phyloP scores from a whole-genome alignment of 30 jellyfish, hydroid and myxozoan genomes.

The Euphysa ruthae region DNA sequence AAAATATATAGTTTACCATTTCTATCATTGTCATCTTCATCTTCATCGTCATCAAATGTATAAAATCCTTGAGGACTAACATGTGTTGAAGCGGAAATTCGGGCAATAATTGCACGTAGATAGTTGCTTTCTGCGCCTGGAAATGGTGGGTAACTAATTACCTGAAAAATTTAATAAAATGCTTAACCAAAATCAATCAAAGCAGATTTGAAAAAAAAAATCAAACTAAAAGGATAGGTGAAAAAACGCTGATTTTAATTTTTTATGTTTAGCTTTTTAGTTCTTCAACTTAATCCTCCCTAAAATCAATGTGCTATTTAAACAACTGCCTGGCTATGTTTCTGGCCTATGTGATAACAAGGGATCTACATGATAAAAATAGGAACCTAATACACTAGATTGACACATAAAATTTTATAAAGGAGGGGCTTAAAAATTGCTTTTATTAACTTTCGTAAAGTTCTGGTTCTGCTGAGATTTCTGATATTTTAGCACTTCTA shows the following conservation, averaged over 20 bases:
- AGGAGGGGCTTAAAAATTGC: no score
- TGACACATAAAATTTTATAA: no score
- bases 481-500: no score
- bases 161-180: slow-evolving; percentile 24
- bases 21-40: slow-evolving; percentile 77
- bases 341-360: no score
- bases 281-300: no score
- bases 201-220: not conserved
- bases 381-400: no score
- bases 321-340: no score
- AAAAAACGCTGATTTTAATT: not conserved
- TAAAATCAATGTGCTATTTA: no score
- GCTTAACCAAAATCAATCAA: not conserved
- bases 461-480: no score
- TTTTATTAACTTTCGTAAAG: no score
- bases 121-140: slow-evolving; percentile 90
- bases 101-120: slow-evolving; percentile 81
- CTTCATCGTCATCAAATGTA: slow-evolving; percentile 92
- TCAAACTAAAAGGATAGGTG: not conserved
- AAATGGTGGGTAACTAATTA: slow-evolving; percentile 91
- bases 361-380: no score
- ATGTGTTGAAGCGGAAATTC: slow-evolving; percentile 81
- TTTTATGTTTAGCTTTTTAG: no score
- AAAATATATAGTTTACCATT: not conserved
- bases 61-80: slow-evolving; percentile 95